These are phyloP conservation scores for Polymixis lichenea DNA, from an alignment of 2,888 invertebrate species.

Conservation along the genomic window DNA sequence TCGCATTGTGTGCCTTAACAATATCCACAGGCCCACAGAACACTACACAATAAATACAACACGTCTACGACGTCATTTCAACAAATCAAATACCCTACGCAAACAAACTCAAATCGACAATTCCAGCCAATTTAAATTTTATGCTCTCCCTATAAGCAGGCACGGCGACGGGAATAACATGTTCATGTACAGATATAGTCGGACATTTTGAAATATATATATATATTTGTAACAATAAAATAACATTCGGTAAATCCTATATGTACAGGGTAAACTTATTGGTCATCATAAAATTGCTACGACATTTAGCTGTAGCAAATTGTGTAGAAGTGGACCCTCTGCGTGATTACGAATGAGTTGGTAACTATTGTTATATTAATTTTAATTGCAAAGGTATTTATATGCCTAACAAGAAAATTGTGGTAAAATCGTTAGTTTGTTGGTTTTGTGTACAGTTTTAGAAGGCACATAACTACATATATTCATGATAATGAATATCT, in stretches of 20 bases:
- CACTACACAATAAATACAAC: slow-evolving; percentile 86
- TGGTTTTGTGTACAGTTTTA: not conserved
- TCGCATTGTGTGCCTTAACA: slow-evolving; percentile 89
- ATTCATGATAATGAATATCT: not conserved
- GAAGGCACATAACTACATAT: not conserved
- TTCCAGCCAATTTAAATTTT: slow-evolving; percentile 85
- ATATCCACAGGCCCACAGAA: slow-evolving; percentile 85
- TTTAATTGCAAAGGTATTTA: not conserved
- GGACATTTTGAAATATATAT: slow-evolving; percentile 49
- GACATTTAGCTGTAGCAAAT: slow-evolving; percentile 15
- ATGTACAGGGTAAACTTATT: slow-evolving; percentile 36
- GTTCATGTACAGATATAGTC: slow-evolving; percentile 61
- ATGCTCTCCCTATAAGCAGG: slow-evolving; percentile 75
- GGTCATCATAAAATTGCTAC: slow-evolving; percentile 31
- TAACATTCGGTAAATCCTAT: slow-evolving; percentile 39
- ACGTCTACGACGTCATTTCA: slow-evolving; percentile 84
- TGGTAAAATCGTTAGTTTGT: not conserved
- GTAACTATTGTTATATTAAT: not conserved
- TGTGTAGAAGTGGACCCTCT: slow-evolving; percentile 4
- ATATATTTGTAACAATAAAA: slow-evolving; percentile 40
- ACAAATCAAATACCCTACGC: slow-evolving; percentile 86
- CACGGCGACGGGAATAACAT: slow-evolving; percentile 70
- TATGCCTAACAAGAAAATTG: not conserved
- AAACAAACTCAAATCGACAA: slow-evolving; percentile 85
- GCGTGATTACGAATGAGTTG: not conserved